Conservation (phyloP, 2,797 vertebrate genomes). For the Perdix hodgsoniae region DNA sequence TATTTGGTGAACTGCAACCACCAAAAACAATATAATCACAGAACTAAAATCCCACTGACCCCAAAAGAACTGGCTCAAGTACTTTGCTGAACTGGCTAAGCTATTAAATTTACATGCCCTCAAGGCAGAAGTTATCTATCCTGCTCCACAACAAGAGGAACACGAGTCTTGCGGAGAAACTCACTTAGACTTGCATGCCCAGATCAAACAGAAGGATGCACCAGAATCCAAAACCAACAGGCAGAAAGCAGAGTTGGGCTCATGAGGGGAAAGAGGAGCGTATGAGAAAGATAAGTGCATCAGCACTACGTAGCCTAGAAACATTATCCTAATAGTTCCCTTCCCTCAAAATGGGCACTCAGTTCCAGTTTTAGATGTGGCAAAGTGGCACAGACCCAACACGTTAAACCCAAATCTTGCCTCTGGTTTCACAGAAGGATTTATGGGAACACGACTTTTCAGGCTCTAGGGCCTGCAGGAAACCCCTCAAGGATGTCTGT, state of each 20-base stretch:
- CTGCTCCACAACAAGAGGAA: not conserved
- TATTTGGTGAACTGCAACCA: not conserved
- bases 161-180: conserved; percentile 4
- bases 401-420: not conserved
- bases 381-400: not conserved
- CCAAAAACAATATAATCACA: conserved; percentile 24
- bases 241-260: not conserved
- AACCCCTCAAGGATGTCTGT: not conserved
- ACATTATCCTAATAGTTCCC: not conserved
- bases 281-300: not conserved
- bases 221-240: conserved; percentile 6
- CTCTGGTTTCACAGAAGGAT: not conserved
- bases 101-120: conserved; percentile 29
- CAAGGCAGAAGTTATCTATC: conserved; percentile 25
- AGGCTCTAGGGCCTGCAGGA: not conserved
- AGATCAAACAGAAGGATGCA: conserved; percentile 10
- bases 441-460: not conserved
- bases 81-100: conserved; percentile 26
- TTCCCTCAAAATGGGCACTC: not conserved
- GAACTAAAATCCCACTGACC: conserved; percentile 39
- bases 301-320: not conserved
- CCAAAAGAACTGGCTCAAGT: conserved; percentile 11
- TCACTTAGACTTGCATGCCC: not conserved
- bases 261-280: not conserved
- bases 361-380: not conserved